Base-by-base conservation (phyloP, 2,888 invertebrate genomes). In the Lithosia quadra region DNA sequence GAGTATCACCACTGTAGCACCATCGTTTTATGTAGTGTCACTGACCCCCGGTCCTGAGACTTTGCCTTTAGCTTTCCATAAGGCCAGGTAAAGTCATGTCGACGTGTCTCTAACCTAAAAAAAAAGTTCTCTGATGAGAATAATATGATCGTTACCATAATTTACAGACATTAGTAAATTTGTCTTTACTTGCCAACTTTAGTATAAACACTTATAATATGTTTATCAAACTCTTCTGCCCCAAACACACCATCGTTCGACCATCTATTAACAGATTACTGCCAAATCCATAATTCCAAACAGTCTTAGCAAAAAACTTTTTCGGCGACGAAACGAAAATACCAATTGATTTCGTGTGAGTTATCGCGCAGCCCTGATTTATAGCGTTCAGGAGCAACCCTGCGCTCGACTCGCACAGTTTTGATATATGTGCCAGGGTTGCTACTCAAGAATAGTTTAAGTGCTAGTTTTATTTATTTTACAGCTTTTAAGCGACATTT, bases 391-490 rank as follows among this genome's bases (percentile, higher is more conserved):
- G 81, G 81, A 78, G 71, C 88, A 85, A 83, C 83, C 82, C 81
- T 81, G 83, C 74, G 73, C 72, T 60, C 67, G 81, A 79, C 78
- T 82, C 76, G 75, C 73, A 75, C 80, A 82, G 81, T 84, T 90
- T 88, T 91, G 90, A 91, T 88, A 87, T 87, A 90, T 85, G 84
- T 81, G 80, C 79, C 79, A 84, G 84, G 83, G 81, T 86, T 86
- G 84, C 84, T 84, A 84, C 86, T 84, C 76, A 81, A 84, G 88
- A 89, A 86, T 88, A 90, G 87, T 88, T 87, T 86, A 79, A 86
- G 79, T 76, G 79, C 80, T 75, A 79, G 79, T 75, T 81, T 85
- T 87, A 84, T 87, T 86, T 86, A 85, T 84, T 86, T 86, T 85
- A 88, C 83, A 72, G 77, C 67, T 71, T 71, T 69, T 69, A 68